These are phyloP conservation scores for Lacerta bilineata DNA, from an alignment of 2,797 vertebrate genomes.

Conservation along the genomic window DNA sequence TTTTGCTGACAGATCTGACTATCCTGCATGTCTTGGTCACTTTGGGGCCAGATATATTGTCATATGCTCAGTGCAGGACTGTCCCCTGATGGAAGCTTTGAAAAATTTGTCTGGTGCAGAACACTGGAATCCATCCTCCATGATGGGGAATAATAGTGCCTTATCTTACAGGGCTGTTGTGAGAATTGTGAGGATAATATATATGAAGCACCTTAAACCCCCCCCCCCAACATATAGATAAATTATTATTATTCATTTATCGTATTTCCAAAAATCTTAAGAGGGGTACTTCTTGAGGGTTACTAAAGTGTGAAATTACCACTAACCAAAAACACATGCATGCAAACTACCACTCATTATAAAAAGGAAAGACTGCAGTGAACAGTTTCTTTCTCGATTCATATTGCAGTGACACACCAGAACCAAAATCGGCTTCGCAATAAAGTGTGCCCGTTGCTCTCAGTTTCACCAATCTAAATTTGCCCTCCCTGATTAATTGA, in stretches of 20 bases:
- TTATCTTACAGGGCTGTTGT: not conserved
- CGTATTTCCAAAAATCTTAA: no score
- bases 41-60: not conserved
- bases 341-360: not conserved
- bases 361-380: not conserved
- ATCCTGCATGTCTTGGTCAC: not conserved
- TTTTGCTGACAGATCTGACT: not conserved
- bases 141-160: not conserved
- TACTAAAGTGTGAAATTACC: not conserved
- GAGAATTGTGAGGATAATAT: not conserved
- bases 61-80: not conserved
- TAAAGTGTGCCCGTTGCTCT: not conserved
- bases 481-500: not conserved
- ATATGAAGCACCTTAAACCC: not conserved
- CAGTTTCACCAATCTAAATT: not conserved
- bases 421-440: not conserved
- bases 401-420: not conserved
- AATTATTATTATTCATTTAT: no score
- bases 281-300: not conserved
- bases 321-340: not conserved
- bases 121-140: not conserved
- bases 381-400: not conserved
- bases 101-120: not conserved
- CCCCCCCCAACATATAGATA: no score
- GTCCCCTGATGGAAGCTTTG: not conserved